A percentile compares a stretch with the other conserved stretches of the same genome.
phyloP scores from a whole-genome alignment of 2,797 vertebrate genomes.

The Enteromius anoplus region DNA sequence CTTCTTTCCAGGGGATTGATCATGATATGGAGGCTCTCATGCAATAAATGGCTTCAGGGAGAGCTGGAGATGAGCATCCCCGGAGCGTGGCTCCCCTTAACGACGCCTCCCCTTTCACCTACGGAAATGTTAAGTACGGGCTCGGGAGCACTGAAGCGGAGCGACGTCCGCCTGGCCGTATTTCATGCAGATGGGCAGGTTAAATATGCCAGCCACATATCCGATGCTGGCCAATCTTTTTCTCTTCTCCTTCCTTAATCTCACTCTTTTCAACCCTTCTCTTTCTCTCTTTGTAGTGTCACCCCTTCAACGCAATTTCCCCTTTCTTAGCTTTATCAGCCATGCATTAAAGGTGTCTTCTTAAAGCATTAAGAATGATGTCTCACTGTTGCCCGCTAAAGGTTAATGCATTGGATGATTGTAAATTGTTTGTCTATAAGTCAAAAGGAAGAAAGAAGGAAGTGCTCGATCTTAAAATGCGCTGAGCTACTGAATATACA shows the following conservation, averaged over 20 bases:
- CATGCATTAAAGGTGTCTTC: constrained; percentile 62
- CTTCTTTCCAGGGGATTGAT: constrained; percentile 64
- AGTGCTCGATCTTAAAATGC: constrained; percentile 73
- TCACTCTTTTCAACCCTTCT: constrained; percentile 29
- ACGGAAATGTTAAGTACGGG: constrained; percentile 65
- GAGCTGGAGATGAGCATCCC: constrained; percentile 67
- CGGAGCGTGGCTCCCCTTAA: constrained; percentile 54
- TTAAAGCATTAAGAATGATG: constrained; percentile 61
- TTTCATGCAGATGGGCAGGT: constrained; percentile 64
- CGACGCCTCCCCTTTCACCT: constrained; percentile 62
- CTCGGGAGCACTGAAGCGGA: constrained; percentile 55
- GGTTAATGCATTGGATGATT: constrained; percentile 76
- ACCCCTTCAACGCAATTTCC: constrained; percentile 16
- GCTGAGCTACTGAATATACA: constrained; percentile 59
- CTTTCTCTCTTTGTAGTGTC: neutral
- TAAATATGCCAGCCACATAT: constrained; percentile 55
- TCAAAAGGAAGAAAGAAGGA: constrained; percentile 67
- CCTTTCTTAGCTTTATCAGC: constrained; percentile 61
- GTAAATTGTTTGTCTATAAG: constrained; percentile 75
- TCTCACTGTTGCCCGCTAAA: constrained; percentile 67
- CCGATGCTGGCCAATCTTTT: constrained; percentile 46
- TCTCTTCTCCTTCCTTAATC: constrained; percentile 47
- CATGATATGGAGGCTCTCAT: constrained; percentile 70
- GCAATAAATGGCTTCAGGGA: constrained; percentile 71
- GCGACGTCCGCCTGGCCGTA: constrained; percentile 43